Conservation (phyloP, 2,888 invertebrate species). For the Cryptocephalus primarius region DNA sequence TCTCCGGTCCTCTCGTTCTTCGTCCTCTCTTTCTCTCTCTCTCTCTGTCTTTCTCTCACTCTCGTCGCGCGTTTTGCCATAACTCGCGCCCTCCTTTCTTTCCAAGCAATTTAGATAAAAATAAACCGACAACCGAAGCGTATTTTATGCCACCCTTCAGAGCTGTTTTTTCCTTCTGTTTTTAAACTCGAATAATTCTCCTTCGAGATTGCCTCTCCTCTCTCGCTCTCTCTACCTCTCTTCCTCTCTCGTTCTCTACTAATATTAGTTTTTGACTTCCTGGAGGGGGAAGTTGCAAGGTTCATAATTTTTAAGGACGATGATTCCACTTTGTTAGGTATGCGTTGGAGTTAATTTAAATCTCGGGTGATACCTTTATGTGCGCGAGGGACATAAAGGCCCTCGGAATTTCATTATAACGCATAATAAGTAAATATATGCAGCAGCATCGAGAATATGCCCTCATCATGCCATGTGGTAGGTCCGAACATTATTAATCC, state of each 20-base stretch:
- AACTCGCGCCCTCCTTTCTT: slow-evolving; percentile 9
- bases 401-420: too few relatives aligned
- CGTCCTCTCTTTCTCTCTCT: neutral
- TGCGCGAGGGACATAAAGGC: too few relatives aligned
- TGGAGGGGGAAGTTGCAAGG: slow-evolving; percentile 11
- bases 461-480: too few relatives aligned
- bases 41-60: slow-evolving; percentile 10
- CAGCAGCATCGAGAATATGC: too few relatives aligned
- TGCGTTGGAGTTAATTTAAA: too few relatives aligned
- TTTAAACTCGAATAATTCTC: slow-evolving; percentile 27
- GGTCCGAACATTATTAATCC: too few relatives aligned
- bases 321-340: neutral
- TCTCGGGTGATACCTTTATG: too few relatives aligned
- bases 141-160: slow-evolving; percentile 14
- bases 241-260: slow-evolving; percentile 14
- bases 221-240: too few relatives aligned
- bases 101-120: slow-evolving; percentile 27
- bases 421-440: too few relatives aligned
- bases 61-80: slow-evolving; percentile 2
- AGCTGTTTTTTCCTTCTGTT: slow-evolving; percentile 17
- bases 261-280: slow-evolving; percentile 23
- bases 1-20: slow-evolving; percentile 7
- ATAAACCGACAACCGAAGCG: slow-evolving; percentile 11
- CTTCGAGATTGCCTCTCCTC: slow-evolving; percentile 12
- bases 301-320: slow-evolving; percentile 4